Evolutionary conservation across 92 coral and sea anemone species (phyloP).

Genomic region (Paragorgia papillata): DNA sequence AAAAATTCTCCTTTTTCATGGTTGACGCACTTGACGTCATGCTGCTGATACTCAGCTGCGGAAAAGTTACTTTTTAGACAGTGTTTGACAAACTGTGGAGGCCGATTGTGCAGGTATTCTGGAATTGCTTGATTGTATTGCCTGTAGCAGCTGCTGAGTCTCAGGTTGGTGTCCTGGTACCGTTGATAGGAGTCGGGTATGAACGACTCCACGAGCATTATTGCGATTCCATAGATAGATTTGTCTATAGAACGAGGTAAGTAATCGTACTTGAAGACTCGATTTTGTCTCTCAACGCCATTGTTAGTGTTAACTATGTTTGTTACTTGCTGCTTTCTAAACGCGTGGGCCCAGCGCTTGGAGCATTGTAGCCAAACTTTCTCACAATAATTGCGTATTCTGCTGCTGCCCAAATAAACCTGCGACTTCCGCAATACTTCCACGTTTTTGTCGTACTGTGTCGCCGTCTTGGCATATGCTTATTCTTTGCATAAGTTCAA

Average conservation of each 20-base stretch:
- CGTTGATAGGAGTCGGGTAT: constrained; percentile 58
- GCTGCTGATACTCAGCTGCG: constrained; percentile 4
- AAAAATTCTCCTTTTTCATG: constrained; percentile 39
- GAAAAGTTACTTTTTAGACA: constrained; percentile 35
- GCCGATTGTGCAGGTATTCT: constrained; percentile 51
- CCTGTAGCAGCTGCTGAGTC: constrained; percentile 52
- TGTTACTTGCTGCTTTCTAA: constrained; percentile 54
- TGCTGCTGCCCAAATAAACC: constrained; percentile 26
- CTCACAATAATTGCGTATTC: constrained; percentile 47
- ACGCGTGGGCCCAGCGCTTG: constrained; percentile 61
- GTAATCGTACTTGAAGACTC: constrained; percentile 58
- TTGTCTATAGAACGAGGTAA: constrained; percentile 62
- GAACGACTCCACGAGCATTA: constrained; percentile 60
- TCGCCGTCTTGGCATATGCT: constrained; percentile 40
- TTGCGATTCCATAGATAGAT: constrained; percentile 63
- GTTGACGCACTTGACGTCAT: constrained; percentile 49
- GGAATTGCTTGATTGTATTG: constrained; percentile 33
- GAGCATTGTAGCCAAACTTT: constrained; percentile 51
- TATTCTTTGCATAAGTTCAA: constrained; percentile 39
- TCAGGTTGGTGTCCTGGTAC: constrained; percentile 64
- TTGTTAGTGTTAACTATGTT: constrained; percentile 66
- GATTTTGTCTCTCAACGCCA: constrained; percentile 69
- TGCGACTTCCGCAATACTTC: constrained; percentile 17
- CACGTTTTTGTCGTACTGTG: constrained; percentile 24
- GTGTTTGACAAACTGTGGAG: constrained; percentile 48